Base-by-base conservation (phyloP, 2,888 invertebrate genomes). In the Chrysina gloriosa region DNA sequence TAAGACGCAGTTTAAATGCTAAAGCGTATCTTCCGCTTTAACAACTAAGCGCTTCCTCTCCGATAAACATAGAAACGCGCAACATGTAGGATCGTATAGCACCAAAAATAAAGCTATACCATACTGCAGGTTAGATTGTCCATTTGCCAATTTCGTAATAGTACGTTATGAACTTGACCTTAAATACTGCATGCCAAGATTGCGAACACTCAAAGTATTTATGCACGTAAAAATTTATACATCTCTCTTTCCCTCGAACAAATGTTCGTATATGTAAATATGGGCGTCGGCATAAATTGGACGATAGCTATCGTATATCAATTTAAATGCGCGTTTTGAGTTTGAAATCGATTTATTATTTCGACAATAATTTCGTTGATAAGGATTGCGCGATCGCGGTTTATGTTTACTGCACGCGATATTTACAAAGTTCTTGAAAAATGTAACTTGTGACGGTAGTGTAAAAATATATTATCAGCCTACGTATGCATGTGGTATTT, bases 151-250 rank as follows among this genome's bases (percentile, higher is more conserved):
- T 70, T 70, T 68, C 63, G 65, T 54, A 65, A 61, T 54, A 27
- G 5, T 27, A 42, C 25, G 52, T 63, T 63, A 58, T 64, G 58
- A 50, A 69, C 71, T 71, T 71, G 71, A 71, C 69, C 71, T 71
- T 71, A 63, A 70, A 34, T 11, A 63, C 25, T 65, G 29, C 63
- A 68, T 70, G 71, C 70, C 71, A 71, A 70, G 65, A 69, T 64
- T 67, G 69, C 66, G 61, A 63, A 54, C 47, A 42, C 27, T 25
- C 42, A 58, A 58, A 42, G 34, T 58, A 64, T 64, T 64, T 64
- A 27, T 64, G 50, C 64, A 64, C 52, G 19, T 64, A 39, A 50
- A n/a, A 52, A 64, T 36, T 50, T 50, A 64, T 64, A 16, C 3
- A 21, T 6, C 42, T 11, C 61, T 27, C 52, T 61, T 27, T 29